Conservation (phyloP, 2,888 invertebrate species). For the Pseudococcus jackbeardsleyi region DNA sequence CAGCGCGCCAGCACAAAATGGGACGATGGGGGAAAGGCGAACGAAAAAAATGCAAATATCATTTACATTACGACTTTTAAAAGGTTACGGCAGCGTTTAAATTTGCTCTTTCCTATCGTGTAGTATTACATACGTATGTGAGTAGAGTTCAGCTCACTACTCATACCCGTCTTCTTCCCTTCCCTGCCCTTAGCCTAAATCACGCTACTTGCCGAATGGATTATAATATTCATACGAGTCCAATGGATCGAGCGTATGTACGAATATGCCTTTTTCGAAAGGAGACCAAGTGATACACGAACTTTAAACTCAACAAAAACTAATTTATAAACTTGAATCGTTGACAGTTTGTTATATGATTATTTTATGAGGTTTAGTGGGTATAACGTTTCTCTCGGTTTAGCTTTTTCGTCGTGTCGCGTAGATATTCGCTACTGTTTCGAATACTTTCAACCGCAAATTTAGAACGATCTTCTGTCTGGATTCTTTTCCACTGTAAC, state of each 20-base stretch:
- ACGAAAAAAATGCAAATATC: conserved; percentile 53
- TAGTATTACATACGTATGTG: no score
- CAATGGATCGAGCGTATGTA: not conserved
- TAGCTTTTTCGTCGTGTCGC: not conserved
- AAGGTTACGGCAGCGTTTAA: conserved; percentile 24
- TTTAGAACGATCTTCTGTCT: no score
- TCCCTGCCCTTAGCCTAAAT: not conserved
- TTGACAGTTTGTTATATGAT: conserved; percentile 41
- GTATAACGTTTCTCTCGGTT: not conserved
- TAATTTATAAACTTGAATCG: conserved; percentile 27
- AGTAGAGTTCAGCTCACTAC: not conserved
- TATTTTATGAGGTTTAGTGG: conserved; percentile 28
- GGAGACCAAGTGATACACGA: not conserved
- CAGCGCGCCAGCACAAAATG: not conserved
- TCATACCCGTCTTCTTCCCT: not conserved
- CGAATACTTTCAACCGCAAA: no score
- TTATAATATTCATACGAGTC: not conserved
- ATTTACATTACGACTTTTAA: conserved; percentile 58
- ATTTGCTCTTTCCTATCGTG: conserved; percentile 16
- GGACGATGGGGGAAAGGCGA: not conserved
- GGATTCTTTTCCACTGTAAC: no score
- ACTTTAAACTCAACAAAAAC: conserved; percentile 1
- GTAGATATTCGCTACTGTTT: no score
- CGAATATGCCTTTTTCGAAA: not conserved
- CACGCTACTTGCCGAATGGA: not conserved